A percentile compares a stretch with the other conserved stretches of the same genome.
These are phyloP conservation scores for Tachyglossus aculeatus DNA, from an alignment of 2,797 vertebrate genomes.

Conservation along the genomic window DNA sequence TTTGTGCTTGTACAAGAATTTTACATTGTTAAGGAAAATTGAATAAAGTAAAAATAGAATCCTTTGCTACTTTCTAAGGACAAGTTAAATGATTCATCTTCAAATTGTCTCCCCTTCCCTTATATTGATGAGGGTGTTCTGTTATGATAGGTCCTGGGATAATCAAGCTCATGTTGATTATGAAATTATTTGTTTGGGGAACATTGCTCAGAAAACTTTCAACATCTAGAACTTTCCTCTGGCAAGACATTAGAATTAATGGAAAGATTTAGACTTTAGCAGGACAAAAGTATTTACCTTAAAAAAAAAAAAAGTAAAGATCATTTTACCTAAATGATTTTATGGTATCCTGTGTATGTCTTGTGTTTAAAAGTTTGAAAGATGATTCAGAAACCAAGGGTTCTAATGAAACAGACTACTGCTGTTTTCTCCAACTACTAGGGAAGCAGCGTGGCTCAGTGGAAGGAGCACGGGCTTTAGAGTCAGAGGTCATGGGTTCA, in stretches of 20 bases:
- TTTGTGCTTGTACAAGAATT: slow-evolving; percentile 57
- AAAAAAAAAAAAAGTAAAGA: background rate
- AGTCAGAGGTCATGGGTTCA: no score
- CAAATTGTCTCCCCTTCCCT: slow-evolving; percentile 39
- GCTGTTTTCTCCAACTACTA: no score
- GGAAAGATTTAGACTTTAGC: background rate
- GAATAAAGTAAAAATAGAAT: slow-evolving; percentile 68
- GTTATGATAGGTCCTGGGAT: slow-evolving; percentile 59
- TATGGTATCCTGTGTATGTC: no score
- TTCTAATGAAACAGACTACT: no score
- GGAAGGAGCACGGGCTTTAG: no score
- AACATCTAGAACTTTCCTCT: background rate
- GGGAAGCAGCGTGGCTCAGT: no score
- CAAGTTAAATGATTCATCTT: slow-evolving; percentile 66
- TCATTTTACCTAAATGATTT: no score
- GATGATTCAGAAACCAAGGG: no score
- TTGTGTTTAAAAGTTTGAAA: no score
- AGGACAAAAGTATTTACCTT: background rate
- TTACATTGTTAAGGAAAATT: slow-evolving; percentile 53
- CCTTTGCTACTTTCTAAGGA: slow-evolving; percentile 37
- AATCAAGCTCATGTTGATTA: slow-evolving; percentile 57
- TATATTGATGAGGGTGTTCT: slow-evolving; percentile 52
- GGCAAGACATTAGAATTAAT: background rate
- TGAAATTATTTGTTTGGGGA: slow-evolving; percentile 34
- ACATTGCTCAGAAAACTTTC: slow-evolving; percentile 22